Percentiles rank a stretch among this genome's conserved stretches.
phyloP scores from a whole-genome alignment of 2,113 vertebrate genomes.

The Elachura formosa region DNA sequence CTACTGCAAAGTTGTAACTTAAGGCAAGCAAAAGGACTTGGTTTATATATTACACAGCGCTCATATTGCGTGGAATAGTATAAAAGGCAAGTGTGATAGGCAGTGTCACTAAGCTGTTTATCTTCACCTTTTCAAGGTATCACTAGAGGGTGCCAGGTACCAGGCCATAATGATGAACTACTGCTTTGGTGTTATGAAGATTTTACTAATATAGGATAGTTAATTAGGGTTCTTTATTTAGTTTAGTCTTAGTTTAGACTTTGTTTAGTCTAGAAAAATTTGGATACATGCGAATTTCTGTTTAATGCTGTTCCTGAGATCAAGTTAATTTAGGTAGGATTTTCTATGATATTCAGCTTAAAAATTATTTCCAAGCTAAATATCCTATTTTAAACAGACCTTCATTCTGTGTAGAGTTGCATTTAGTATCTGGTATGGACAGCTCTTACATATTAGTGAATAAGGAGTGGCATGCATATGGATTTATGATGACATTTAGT shows the following conservation, averaged over 20 bases:
- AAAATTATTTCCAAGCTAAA: background rate
- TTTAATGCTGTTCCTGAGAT: background rate
- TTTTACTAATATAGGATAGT: background rate
- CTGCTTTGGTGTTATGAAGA: background rate
- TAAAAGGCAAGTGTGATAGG: background rate
- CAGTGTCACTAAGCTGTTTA: background rate
- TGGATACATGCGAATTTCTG: background rate
- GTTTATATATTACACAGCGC: background rate
- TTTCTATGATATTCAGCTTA: background rate
- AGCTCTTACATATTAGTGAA: background rate
- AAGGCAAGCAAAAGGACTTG: background rate
- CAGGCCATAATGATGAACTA: background rate
- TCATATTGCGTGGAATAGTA: background rate
- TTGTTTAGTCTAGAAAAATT: background rate
- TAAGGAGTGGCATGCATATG: background rate
- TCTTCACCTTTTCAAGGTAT: background rate
- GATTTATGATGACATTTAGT: background rate
- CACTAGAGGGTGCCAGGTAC: conserved; percentile 30
- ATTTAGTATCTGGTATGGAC: background rate
- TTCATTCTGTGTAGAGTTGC: background rate
- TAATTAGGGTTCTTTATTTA: background rate
- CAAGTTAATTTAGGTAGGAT: background rate
- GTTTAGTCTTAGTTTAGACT: background rate
- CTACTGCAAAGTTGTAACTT: background rate
- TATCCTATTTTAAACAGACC: background rate